phyloP scores from a whole-genome alignment of 2,888 invertebrate species.

The Drosophila paucipuncta region DNA sequence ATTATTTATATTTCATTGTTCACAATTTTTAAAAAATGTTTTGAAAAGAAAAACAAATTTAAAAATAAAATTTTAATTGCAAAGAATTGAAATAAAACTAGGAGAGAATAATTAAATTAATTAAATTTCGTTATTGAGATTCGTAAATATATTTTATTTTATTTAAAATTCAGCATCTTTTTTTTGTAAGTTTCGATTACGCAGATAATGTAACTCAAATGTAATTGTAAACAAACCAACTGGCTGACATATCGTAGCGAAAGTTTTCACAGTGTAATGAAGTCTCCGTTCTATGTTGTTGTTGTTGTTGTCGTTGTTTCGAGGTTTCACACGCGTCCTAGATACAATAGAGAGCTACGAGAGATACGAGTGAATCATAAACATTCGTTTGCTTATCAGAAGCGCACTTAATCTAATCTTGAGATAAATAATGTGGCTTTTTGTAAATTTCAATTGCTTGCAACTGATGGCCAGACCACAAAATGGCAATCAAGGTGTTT shows the following conservation, averaged over 20 bases:
- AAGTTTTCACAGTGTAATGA: conserved; percentile 2
- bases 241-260: neutral
- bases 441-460: conserved; percentile 72
- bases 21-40: neutral
- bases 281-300: neutral
- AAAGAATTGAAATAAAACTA: neutral
- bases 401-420: conserved; percentile 71
- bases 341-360: conserved; percentile 13
- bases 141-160: neutral
- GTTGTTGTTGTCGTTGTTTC: neutral
- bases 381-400: conserved; percentile 58
- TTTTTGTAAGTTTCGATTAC: neutral
- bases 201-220: neutral
- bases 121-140: neutral
- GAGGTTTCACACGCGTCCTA: conserved; percentile 47
- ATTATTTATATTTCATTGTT: neutral
- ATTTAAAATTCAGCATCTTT: too few relatives aligned
- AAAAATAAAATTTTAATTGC: neutral
- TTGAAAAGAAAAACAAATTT: too few relatives aligned
- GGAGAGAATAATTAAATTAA: neutral
- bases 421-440: conserved; percentile 78
- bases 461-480: conserved; percentile 33
- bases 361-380: conserved; percentile 39
- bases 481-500: conserved; percentile 57
- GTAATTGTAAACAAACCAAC: too few relatives aligned